Conservation (phyloP, 2,888 invertebrate species). For the Acrocera orbiculus region DNA sequence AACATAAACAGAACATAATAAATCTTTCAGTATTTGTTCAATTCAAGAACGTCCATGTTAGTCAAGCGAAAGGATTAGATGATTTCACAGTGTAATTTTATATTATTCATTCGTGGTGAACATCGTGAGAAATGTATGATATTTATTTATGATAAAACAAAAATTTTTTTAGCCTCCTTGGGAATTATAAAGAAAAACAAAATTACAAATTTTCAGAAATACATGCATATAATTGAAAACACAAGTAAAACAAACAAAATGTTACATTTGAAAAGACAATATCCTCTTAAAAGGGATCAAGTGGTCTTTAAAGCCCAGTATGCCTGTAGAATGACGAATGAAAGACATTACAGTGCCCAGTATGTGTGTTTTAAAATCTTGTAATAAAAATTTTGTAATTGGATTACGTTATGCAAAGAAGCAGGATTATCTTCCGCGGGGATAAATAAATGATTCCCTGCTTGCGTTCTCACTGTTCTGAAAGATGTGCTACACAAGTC, state of each 20-base stretch:
- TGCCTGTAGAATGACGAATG: neutral
- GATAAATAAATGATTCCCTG: constrained; percentile 3
- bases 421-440: constrained; percentile 1
- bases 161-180: neutral
- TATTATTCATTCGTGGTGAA: constrained; percentile 7
- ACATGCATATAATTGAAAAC: constrained; percentile 2
- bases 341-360: neutral
- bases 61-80: constrained; percentile 6
- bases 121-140: neutral
- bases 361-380: constrained; percentile 4
- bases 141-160: neutral
- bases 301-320: neutral
- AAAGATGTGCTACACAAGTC: constrained; percentile 2
- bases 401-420: constrained; percentile 7
- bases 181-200: neutral
- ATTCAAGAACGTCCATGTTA: neutral
- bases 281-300: neutral
- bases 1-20: constrained; percentile 7
- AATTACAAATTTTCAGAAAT: neutral
- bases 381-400: constrained; percentile 7
- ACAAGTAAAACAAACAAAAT: constrained; percentile 6
- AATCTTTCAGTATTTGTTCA: constrained; percentile 6
- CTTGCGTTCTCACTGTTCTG: neutral
- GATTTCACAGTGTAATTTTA: constrained; percentile 7
- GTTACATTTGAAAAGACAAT: constrained; percentile 3